Evolutionary conservation across 2,113 vertebrate species (phyloP).

Genomic region (Electrona antarctica): DNA sequence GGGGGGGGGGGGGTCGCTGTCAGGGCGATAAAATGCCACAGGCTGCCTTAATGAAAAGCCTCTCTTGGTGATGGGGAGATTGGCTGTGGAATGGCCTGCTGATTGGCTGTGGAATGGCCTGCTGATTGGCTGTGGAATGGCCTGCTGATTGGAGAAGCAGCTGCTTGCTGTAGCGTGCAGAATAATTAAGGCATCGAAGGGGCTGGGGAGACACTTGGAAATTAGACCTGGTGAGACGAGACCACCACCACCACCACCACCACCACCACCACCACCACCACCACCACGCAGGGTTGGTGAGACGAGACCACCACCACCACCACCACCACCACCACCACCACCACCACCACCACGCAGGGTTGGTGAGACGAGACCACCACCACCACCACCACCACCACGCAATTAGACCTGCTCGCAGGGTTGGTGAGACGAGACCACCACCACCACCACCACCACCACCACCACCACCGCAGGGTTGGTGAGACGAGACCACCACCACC

Average conservation of each 20-base stretch:
- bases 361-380: too few relatives aligned
- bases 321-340: too few relatives aligned
- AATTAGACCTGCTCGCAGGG: too few relatives aligned
- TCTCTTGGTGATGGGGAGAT: conserved; percentile 70
- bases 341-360: too few relatives aligned
- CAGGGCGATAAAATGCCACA: conserved; percentile 59
- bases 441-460: too few relatives aligned
- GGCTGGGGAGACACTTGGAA: conserved; percentile 39
- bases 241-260: too few relatives aligned
- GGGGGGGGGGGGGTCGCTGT: conserved; percentile 27
- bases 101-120: conserved; percentile 68
- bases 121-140: conserved; percentile 68
- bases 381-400: too few relatives aligned
- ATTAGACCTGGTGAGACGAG: conserved; percentile 52
- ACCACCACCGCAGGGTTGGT: too few relatives aligned
- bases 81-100: conserved; percentile 55
- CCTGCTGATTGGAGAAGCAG: conserved; percentile 67
- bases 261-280: too few relatives aligned
- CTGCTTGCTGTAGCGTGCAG: conserved; percentile 51
- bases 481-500: too few relatives aligned
- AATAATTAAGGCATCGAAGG: conserved; percentile 68
- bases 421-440: too few relatives aligned
- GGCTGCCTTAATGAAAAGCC: conserved; percentile 75
- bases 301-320: conserved; percentile 9
- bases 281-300: conserved; percentile 19